Percentiles rank a stretch among this genome's conserved stretches.
These are phyloP conservation scores for Limnephilus rhombicus DNA, from an alignment of 2,888 invertebrate species.

Conservation along the genomic window DNA sequence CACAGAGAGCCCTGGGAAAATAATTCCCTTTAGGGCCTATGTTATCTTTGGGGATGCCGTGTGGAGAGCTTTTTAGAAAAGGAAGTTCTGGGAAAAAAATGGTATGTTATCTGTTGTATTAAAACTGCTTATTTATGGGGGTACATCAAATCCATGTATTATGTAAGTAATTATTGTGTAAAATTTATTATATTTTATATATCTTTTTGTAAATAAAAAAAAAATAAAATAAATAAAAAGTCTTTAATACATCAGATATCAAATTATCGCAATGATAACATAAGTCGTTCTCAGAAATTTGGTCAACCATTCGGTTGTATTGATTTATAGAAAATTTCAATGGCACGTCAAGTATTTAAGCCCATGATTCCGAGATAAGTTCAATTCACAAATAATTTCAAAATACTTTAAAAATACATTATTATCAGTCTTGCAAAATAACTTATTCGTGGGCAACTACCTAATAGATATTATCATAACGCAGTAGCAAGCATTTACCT, in stretches of 20 bases:
- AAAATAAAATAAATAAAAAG: too few species aligned
- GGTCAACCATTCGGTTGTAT: not conserved
- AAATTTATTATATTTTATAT: too few species aligned
- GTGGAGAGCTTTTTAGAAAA: too few species aligned
- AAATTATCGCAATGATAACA: not conserved
- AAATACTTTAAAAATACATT: not conserved
- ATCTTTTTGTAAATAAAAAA: too few species aligned
- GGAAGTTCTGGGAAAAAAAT: too few species aligned
- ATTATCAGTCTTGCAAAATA: not conserved
- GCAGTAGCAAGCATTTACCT: not conserved
- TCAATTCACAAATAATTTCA: not conserved
- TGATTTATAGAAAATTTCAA: not conserved
- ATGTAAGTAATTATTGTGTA: too few species aligned
- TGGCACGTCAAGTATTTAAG: not conserved
- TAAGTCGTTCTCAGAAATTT: not conserved
- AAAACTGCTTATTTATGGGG: too few species aligned
- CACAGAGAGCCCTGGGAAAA: too few species aligned
- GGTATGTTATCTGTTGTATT: too few species aligned
- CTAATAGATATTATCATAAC: not conserved
- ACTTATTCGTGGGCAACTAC: not conserved
- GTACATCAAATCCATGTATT: too few species aligned
- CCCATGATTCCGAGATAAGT: not conserved
- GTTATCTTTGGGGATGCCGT: too few species aligned
- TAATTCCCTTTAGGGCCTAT: too few species aligned
- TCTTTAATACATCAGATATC: not conserved